Evolutionary conservation across 2,797 vertebrate species (phyloP).

Genomic region (Molossus molossus): DNA sequence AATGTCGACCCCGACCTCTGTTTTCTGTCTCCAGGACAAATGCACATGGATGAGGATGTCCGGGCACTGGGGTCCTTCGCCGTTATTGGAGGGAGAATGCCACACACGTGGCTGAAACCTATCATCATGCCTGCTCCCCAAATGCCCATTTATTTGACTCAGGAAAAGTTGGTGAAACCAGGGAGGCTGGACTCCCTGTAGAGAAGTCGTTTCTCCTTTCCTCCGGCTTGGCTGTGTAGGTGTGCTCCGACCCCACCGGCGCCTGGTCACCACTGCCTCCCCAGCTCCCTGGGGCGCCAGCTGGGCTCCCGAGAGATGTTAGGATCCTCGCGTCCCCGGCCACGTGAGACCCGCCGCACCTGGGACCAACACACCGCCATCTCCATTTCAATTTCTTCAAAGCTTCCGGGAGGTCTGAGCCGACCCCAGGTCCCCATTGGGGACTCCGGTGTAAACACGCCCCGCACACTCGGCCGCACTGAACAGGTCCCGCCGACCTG

Average conservation of each 20-base stretch:
- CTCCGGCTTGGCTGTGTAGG: not conserved
- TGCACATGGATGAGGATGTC: fast-evolving
- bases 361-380: fast-evolving
- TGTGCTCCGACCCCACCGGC: not conserved
- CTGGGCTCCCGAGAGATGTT: not conserved
- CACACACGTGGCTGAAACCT: not conserved
- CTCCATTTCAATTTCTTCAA: not conserved
- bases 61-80: not conserved
- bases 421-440: fast-evolving
- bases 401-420: not conserved
- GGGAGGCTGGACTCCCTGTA: not conserved
- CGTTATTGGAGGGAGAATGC: not conserved
- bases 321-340: not conserved
- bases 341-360: fast-evolving
- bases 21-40: not conserved
- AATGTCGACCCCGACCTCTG: not conserved
- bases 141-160: not conserved
- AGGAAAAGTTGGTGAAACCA: not conserved
- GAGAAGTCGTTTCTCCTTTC: conserved; percentile 38
- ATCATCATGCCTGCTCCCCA: not conserved
- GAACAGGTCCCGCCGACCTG: not conserved
- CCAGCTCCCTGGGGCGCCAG: not conserved
- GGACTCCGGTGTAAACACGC: fast-evolving
- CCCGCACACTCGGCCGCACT: fast-evolving
- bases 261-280: not conserved